Evolutionary conservation across 2,113 vertebrate genomes (phyloP).

Genomic region (Trinectes maculatus): DNA sequence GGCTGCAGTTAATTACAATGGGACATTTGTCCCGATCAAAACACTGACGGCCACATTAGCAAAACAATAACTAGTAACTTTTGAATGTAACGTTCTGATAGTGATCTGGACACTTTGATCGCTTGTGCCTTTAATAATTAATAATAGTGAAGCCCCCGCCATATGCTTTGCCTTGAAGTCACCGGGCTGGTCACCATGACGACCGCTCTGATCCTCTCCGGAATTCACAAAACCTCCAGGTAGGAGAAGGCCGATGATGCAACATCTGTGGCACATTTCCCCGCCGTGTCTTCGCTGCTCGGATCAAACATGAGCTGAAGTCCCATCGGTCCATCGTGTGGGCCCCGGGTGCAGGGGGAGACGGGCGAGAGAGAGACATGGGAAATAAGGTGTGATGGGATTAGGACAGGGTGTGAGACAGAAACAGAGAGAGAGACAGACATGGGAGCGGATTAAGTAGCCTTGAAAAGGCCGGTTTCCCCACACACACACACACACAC

Average conservation of each 20-base stretch:
- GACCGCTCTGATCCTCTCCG: background rate
- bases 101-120: no score
- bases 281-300: conserved; percentile 10
- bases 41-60: no score
- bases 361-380: background rate
- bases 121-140: no score
- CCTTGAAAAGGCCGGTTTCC: conserved; percentile 76
- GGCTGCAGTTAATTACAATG: no score
- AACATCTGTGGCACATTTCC: conserved; percentile 33
- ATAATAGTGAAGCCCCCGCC: no score
- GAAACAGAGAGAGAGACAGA: conserved; percentile 24
- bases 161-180: background rate
- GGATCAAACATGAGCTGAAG: conserved; percentile 38
- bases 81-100: no score
- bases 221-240: conserved; percentile 20
- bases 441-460: conserved; percentile 69
- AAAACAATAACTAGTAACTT: no score
- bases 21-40: background rate
- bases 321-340: conserved; percentile 13
- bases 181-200: conserved; percentile 1
- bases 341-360: conserved; percentile 6
- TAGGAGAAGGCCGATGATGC: conserved; percentile 23
- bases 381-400: conserved; percentile 25
- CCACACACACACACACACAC: conserved; percentile 64
- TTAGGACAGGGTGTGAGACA: no score